Percentiles rank a stretch among this genome's conserved stretches.
phyloP scores from a whole-genome alignment of 1,140 invertebrate species.

The Odontomachus brunneus region DNA sequence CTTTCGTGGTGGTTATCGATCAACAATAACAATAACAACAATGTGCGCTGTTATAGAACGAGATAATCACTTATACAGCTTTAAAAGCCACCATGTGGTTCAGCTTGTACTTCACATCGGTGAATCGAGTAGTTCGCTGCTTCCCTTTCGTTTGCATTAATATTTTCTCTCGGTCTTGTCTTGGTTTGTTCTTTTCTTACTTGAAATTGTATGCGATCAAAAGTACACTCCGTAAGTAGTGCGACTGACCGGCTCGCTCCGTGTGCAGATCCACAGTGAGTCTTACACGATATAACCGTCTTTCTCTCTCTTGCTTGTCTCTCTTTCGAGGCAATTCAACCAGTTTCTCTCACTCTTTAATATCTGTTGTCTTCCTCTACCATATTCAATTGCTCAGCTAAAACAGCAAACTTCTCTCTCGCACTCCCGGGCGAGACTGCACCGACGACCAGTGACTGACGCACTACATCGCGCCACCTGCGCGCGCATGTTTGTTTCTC shows the following conservation, averaged over 20 bases:
- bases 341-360: constrained; percentile 65
- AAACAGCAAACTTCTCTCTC: constrained; percentile 25
- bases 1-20: constrained; percentile 47
- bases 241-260: constrained; percentile 68
- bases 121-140: constrained; percentile 31
- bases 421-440: constrained; percentile 74
- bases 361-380: constrained; percentile 50
- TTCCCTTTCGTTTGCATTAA: neutral
- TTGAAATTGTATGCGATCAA: constrained; percentile 40
- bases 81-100: constrained; percentile 58
- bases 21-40: constrained; percentile 65
- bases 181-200: neutral
- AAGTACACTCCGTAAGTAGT: constrained; percentile 62
- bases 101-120: constrained; percentile 20
- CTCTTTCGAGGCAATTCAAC: constrained; percentile 34
- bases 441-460: constrained; percentile 77
- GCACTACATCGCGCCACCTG: constrained; percentile 84
- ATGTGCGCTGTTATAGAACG: constrained; percentile 8
- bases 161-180: neutral
- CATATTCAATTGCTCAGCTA: neutral
- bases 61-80: constrained; percentile 14
- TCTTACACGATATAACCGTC: constrained; percentile 54
- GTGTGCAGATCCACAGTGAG: constrained; percentile 56
- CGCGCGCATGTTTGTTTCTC: constrained; percentile 76
- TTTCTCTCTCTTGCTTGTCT: constrained; percentile 53